Evolutionary conservation across 2,888 invertebrate species (phyloP).

Genomic region (Mesoligia furuncula): DNA sequence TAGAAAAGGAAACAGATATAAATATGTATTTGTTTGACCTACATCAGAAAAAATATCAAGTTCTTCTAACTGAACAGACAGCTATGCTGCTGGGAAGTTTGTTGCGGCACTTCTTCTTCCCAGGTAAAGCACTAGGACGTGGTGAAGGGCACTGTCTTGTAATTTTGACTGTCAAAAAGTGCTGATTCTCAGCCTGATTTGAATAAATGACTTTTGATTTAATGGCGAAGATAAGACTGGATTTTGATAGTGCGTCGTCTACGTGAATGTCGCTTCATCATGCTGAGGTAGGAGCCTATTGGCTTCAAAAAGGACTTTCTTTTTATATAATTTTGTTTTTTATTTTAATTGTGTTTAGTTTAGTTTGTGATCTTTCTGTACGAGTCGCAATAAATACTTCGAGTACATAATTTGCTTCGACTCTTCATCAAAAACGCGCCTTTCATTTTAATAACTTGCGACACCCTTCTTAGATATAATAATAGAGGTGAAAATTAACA

Average conservation of each 20-base stretch:
- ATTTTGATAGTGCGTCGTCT: neutral
- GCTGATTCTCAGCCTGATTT: neutral
- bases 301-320: too few species aligned
- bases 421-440: too few species aligned
- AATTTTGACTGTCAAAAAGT: neutral
- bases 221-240: neutral
- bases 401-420: too few species aligned
- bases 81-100: neutral
- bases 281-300: too few species aligned
- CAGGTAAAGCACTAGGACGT: neutral
- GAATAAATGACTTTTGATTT: neutral
- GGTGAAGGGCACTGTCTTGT: neutral
- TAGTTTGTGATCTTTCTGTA: too few species aligned
- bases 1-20: conserved; percentile 41
- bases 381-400: too few species aligned
- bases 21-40: conserved; percentile 57
- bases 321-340: too few species aligned
- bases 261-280: too few species aligned
- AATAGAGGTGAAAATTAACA: too few species aligned
- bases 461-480: too few species aligned
- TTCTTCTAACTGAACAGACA: neutral
- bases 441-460: too few species aligned
- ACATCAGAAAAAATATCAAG: conserved; percentile 15
- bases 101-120: neutral
- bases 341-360: too few species aligned